Conservation (phyloP, 2,113 vertebrate genomes). For the Eubucco bourcierii region DNA sequence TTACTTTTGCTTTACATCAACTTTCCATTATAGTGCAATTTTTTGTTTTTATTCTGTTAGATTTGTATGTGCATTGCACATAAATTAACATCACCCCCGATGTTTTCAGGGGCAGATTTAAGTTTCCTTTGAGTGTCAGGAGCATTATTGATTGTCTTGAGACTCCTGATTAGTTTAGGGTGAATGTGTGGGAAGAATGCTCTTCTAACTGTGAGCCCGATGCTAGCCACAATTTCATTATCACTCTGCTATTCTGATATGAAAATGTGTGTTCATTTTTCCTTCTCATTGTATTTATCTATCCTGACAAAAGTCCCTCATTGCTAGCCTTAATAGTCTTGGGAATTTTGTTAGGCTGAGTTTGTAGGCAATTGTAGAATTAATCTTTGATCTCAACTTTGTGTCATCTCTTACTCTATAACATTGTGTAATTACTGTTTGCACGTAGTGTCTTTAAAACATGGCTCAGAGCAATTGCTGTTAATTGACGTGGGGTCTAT, state of each 20-base stretch:
- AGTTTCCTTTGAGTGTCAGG: background rate
- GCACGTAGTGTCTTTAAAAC: constrained; percentile 8
- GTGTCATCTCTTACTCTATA: background rate
- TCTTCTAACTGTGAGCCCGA: background rate
- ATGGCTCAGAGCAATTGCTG: constrained; percentile 12
- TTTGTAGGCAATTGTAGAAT: constrained; percentile 11
- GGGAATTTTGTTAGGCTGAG: background rate
- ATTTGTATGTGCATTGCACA: background rate
- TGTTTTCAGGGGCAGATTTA: background rate
- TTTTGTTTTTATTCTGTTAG: background rate
- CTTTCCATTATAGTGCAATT: background rate
- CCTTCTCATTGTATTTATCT: background rate
- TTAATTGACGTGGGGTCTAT: background rate
- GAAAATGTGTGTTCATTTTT: background rate
- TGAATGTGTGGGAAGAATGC: background rate
- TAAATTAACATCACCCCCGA: background rate
- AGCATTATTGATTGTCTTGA: background rate
- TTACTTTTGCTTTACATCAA: background rate
- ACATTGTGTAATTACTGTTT: background rate
- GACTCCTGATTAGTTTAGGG: background rate
- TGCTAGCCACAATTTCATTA: background rate
- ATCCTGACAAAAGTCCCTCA: background rate
- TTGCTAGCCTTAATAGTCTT: background rate
- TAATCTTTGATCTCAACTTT: constrained; percentile 27
- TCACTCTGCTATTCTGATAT: background rate